phyloP scores from a whole-genome alignment of 2,888 invertebrate genomes.

The Teleogryllus oceanicus region DNA sequence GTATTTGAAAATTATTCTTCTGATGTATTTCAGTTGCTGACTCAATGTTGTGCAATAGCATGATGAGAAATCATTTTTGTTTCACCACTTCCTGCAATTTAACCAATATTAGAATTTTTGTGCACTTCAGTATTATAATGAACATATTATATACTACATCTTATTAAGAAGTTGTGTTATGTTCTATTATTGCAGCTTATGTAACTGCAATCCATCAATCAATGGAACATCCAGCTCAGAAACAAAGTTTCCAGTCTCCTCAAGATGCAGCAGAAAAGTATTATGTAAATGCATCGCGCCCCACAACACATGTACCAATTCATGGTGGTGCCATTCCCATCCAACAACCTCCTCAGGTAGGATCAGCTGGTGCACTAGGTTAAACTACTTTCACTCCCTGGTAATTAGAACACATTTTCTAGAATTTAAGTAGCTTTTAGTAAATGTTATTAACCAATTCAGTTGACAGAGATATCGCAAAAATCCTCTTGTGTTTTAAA shows the following conservation, averaged over 20 bases:
- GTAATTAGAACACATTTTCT: background rate
- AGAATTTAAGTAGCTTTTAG: background rate
- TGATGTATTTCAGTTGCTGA: too few species aligned
- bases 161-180: too few species aligned
- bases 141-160: too few species aligned
- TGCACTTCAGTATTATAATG: too few species aligned
- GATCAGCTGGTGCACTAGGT: background rate
- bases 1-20: too few species aligned
- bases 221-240: slow-evolving; percentile 43
- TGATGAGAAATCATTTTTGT: too few species aligned
- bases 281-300: slow-evolving; percentile 45
- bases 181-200: slow-evolving; percentile 42
- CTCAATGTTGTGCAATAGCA: too few species aligned
- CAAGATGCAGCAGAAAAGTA: slow-evolving; percentile 47
- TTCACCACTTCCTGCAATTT: too few species aligned
- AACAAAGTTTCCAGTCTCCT: slow-evolving; percentile 43
- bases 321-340: slow-evolving; percentile 56
- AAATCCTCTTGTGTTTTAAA: too few species aligned
- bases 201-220: slow-evolving; percentile 43
- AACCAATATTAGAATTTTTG: too few species aligned
- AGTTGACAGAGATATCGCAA: too few species aligned
- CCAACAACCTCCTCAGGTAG: slow-evolving; percentile 54
- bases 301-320: slow-evolving; percentile 55
- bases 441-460: background rate
- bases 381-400: background rate